Evolutionary conservation across 1,140 invertebrate genomes (phyloP).

Genomic region (Dreissena rostriformis): DNA sequence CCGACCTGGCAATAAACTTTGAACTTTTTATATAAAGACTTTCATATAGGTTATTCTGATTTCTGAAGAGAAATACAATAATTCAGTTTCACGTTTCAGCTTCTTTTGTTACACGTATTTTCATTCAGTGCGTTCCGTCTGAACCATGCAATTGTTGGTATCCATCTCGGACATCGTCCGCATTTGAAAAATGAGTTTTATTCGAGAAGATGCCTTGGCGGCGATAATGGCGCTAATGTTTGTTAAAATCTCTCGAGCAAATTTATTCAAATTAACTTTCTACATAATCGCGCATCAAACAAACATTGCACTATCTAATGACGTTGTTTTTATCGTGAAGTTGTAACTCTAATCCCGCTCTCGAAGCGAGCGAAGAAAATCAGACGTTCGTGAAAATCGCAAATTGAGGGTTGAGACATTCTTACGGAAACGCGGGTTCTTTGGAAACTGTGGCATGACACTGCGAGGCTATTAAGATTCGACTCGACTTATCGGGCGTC

Average conservation of each 20-base stretch:
- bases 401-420: background rate
- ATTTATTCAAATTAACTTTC: conserved; percentile 45
- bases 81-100: too few relatives aligned
- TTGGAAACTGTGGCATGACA: conserved; percentile 27
- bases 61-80: too few relatives aligned
- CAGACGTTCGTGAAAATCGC: background rate
- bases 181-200: too few relatives aligned
- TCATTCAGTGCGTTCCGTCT: too few relatives aligned
- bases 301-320: conserved; percentile 28
- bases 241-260: background rate
- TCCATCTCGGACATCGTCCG: too few relatives aligned
- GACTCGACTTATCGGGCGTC: background rate
- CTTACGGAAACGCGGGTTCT: background rate
- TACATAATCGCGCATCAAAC: conserved; percentile 29
- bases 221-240: too few relatives aligned
- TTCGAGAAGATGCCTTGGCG: too few relatives aligned
- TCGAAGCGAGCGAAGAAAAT: background rate
- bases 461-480: background rate
- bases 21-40: too few relatives aligned
- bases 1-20: too few relatives aligned
- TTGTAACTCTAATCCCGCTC: conserved; percentile 10
- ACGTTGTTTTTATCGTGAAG: conserved; percentile 5
- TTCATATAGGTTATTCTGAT: too few relatives aligned
- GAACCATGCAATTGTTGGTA: too few relatives aligned
- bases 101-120: too few relatives aligned